These are phyloP conservation scores for Mesoligia furuncula DNA, from an alignment of 2,888 invertebrate species.

Conservation along the genomic window DNA sequence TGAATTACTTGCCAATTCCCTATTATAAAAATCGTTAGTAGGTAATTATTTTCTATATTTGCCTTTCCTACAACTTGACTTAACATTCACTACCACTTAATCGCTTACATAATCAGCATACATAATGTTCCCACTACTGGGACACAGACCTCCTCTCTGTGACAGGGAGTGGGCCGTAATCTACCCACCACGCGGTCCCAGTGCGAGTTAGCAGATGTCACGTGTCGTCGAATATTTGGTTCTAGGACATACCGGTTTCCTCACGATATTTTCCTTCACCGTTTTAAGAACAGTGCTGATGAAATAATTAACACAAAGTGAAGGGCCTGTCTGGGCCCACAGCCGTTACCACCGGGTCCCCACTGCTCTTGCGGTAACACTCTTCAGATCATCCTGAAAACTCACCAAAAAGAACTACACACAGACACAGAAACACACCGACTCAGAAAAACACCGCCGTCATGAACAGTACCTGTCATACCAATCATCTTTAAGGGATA, in stretches of 20 bases:
- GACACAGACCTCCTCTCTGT: neutral
- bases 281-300: neutral
- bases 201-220: neutral
- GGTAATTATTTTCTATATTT: neutral
- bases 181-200: neutral
- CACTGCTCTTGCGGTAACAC: neutral
- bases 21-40: neutral
- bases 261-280: neutral
- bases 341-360: too few relatives aligned
- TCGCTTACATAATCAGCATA: neutral
- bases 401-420: too few relatives aligned
- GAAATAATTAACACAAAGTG: neutral
- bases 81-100: neutral
- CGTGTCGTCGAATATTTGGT: neutral
- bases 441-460: neutral
- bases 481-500: constrained; percentile 73
- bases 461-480: constrained; percentile 70
- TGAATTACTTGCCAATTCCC: neutral
- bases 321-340: neutral
- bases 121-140: neutral
- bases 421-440: neutral
- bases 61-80: neutral
- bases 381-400: neutral
- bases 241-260: neutral
- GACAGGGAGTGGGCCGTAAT: neutral